These are phyloP conservation scores for Bambusicola thoracicus DNA, from an alignment of 2,113 vertebrate genomes.

Conservation along the genomic window DNA sequence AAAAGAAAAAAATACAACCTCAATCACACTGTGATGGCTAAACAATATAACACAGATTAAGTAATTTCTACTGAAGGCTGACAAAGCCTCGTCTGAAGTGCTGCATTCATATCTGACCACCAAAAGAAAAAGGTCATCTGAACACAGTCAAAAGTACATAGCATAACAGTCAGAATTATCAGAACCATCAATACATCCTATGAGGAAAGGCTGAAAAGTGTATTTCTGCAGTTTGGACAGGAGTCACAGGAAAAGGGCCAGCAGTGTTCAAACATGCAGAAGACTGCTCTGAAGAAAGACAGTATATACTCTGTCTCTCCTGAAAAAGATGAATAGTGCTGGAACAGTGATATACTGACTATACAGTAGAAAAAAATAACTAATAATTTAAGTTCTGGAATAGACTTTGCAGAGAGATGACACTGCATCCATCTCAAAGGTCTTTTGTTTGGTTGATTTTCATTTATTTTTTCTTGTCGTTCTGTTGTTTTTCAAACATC, in stretches of 20 bases:
- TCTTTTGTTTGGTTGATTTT: not conserved
- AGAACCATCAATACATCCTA: accelerated
- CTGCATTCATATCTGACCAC: not conserved
- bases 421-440: not conserved
- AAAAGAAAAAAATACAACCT: not conserved
- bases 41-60: not conserved
- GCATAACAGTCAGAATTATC: not conserved
- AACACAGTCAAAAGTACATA: not conserved
- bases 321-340: not conserved
- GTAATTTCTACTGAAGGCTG: not conserved
- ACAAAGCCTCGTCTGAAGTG: not conserved
- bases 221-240: not conserved
- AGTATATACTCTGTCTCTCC: not conserved
- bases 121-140: not conserved
- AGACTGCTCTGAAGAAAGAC: not conserved
- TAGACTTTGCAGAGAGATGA: not conserved
- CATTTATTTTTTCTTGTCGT: not conserved
- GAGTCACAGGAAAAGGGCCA: not conserved
- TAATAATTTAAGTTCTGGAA: not conserved
- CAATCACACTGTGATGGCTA: not conserved
- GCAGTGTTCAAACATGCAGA: not conserved
- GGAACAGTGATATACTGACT: not conserved
- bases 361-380: not conserved
- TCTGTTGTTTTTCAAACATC: not conserved
- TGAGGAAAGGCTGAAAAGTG: not conserved